A percentile compares a stretch with the other conserved stretches of the same genome.
These are phyloP conservation scores for Myiotriccus ornatus DNA, from an alignment of 2,797 vertebrate genomes.

Conservation along the genomic window DNA sequence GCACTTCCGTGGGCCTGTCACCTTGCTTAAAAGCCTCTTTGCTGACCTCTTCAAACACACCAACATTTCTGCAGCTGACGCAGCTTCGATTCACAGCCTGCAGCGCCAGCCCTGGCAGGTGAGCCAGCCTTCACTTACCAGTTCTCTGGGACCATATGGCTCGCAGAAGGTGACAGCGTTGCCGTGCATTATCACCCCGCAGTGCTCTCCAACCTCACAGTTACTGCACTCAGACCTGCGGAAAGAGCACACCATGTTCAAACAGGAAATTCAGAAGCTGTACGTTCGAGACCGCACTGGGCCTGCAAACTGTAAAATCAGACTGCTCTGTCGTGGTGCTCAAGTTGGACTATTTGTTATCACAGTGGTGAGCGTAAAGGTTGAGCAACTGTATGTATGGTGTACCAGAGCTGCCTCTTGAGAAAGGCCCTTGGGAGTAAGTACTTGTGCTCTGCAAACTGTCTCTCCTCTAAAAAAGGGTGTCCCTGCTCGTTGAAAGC, in stretches of 20 bases:
- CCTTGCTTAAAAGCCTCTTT: background rate
- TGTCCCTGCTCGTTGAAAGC: fast-evolving
- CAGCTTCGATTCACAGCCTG: background rate
- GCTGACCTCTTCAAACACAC: background rate
- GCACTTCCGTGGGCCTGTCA: background rate
- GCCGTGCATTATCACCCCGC: constrained; percentile 92
- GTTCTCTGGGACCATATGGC: constrained; percentile 89
- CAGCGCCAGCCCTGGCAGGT: background rate
- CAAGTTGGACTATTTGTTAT: background rate
- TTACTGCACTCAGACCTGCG: constrained; percentile 89
- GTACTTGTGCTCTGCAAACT: background rate
- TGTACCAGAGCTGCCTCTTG: background rate
- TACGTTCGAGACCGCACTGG: fast-evolving
- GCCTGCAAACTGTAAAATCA: background rate
- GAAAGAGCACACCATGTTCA: constrained; percentile 32
- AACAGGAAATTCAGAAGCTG: background rate
- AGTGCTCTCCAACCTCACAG: constrained; percentile 91
- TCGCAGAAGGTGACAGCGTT: constrained; percentile 92
- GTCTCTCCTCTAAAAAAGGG: background rate
- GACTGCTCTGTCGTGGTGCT: background rate
- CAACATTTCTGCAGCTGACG: background rate
- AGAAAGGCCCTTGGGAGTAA: background rate
- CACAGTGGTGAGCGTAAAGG: background rate
- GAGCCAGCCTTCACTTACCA: constrained; percentile 81
- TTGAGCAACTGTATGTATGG: background rate